A percentile compares a stretch with the other conserved stretches of the same genome.
These are phyloP conservation scores for Centropus unirufus DNA, from an alignment of 2,113 vertebrate species.

Conservation along the genomic window DNA sequence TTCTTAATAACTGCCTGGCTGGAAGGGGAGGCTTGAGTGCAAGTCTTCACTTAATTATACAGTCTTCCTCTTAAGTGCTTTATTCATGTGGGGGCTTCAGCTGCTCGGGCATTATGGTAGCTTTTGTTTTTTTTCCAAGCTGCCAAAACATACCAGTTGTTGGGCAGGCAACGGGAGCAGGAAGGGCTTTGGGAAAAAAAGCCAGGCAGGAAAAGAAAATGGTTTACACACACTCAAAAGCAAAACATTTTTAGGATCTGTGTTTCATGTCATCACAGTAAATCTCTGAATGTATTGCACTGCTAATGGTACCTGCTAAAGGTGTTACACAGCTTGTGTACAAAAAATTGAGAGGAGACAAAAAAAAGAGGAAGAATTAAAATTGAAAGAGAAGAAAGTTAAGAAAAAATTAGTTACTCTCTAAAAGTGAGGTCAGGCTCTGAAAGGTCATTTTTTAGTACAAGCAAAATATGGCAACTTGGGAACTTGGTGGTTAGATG, in stretches of 20 bases:
- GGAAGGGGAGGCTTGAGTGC: conserved; percentile 65
- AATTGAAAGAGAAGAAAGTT: background rate
- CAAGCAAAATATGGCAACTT: background rate
- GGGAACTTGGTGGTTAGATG: background rate
- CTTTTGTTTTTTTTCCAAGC: background rate
- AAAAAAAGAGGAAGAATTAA: background rate
- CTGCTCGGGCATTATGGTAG: background rate
- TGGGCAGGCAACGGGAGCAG: background rate
- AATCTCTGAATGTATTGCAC: background rate
- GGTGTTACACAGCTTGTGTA: too few relatives aligned
- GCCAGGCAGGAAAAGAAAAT: background rate
- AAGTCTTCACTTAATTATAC: conserved; percentile 76
- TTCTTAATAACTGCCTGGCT: conserved; percentile 71
- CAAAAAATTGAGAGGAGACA: background rate
- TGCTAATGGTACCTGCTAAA: background rate
- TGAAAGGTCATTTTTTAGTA: background rate
- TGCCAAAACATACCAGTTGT: background rate
- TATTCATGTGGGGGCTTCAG: conserved; percentile 58
- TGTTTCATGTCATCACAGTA: background rate
- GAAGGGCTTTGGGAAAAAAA: background rate
- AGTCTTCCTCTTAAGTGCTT: conserved; percentile 69
- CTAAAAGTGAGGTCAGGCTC: background rate
- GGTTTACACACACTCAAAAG: background rate
- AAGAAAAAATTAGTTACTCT: background rate
- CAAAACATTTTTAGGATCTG: background rate